Percentiles rank a stretch among this genome's conserved stretches.
phyloP scores from a whole-genome alignment of 2,888 invertebrate species.

The Ommatoiulus sabulosus region DNA sequence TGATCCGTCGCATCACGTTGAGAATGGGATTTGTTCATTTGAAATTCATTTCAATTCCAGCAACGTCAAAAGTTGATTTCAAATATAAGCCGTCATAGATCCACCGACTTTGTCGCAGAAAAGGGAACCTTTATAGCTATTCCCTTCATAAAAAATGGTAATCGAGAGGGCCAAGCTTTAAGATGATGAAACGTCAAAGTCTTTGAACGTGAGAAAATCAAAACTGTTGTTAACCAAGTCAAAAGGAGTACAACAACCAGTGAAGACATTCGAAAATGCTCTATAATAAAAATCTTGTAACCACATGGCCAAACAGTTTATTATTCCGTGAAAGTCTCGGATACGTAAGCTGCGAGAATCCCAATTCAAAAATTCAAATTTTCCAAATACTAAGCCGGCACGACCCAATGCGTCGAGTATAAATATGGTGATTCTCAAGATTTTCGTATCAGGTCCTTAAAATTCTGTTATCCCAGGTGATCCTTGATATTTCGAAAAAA shows the following conservation, averaged over 20 bases:
- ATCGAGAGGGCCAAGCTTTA: background rate
- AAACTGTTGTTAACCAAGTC: background rate
- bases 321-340: background rate
- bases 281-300: background rate
- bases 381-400: background rate
- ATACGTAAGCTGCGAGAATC: background rate
- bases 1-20: background rate
- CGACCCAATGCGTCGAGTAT: background rate
- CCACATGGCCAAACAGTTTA: background rate
- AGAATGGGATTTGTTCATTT: conserved; percentile 1
- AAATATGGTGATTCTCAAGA: conserved; percentile 22
- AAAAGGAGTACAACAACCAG: background rate
- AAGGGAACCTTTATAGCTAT: background rate
- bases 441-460: background rate
- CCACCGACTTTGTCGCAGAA: background rate
- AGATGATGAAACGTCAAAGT: background rate
- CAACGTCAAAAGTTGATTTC: conserved; percentile 31
- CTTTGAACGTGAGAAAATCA: background rate
- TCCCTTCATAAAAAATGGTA: background rate
- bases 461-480: background rate
- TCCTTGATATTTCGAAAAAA: background rate
- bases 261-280: background rate
- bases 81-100: background rate
- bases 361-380: conserved; percentile 2
- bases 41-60: conserved; percentile 35